phyloP scores from a whole-genome alignment of 2,113 vertebrate genomes.

The Empidonax alnorum region DNA sequence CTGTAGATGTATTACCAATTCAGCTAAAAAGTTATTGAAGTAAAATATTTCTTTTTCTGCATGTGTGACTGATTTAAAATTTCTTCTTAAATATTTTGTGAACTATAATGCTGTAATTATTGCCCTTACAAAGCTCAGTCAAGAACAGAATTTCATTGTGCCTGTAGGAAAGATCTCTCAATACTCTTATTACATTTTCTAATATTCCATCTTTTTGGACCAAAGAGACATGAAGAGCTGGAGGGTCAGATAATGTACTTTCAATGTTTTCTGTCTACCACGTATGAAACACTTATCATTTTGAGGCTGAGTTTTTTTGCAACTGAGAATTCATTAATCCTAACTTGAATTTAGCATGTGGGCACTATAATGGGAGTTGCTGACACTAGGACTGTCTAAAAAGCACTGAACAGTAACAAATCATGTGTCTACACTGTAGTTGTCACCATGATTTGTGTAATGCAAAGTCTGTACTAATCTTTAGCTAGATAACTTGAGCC shows the following conservation, averaged over 20 bases:
- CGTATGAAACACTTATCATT: neutral
- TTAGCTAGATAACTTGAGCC: neutral
- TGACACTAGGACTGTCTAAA: neutral
- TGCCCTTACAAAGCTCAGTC: neutral
- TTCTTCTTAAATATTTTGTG: neutral
- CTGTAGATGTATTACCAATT: neutral
- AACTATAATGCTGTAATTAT: neutral
- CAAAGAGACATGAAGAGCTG: neutral
- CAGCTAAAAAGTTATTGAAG: neutral
- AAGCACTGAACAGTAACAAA: neutral
- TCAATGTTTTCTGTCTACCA: neutral
- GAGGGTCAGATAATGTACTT: neutral
- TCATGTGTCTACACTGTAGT: neutral
- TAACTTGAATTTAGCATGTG: neutral
- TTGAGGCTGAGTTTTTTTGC: neutral
- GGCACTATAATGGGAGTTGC: neutral
- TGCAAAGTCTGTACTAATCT: neutral
- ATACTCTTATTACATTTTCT: neutral
- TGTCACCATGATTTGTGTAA: neutral
- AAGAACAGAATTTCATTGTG: neutral
- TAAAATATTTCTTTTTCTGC: neutral
- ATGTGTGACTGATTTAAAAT: neutral
- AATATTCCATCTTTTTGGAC: neutral
- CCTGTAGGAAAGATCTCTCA: neutral
- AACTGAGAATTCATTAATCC: neutral